These are phyloP conservation scores for Candidula unifasciata DNA, from an alignment of 2,888 invertebrate species.

Conservation along the genomic window DNA sequence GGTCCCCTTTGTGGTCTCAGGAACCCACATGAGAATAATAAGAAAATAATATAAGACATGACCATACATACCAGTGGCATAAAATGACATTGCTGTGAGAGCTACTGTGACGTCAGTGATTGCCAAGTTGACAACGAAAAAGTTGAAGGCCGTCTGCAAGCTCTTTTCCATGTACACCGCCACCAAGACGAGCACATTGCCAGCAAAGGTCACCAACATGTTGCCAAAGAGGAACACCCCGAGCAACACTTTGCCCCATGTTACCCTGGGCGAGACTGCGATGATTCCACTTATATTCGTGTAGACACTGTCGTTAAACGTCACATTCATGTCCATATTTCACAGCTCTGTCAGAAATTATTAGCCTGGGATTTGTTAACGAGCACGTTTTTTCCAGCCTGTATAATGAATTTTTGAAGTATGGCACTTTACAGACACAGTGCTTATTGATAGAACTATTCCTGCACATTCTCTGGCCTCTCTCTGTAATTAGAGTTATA, in stretches of 20 bases:
- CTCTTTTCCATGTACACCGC: slow-evolving; percentile 71
- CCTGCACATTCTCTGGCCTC: too few relatives aligned
- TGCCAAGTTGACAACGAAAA: slow-evolving; percentile 65
- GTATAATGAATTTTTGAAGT: too few relatives aligned
- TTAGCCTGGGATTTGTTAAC: too few relatives aligned
- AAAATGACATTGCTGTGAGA: slow-evolving; percentile 74
- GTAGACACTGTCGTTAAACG: background rate
- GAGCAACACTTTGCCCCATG: slow-evolving; percentile 46
- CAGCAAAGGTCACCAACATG: slow-evolving; percentile 66
- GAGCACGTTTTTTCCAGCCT: too few relatives aligned
- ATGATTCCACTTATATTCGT: background rate
- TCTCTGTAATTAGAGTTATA: too few relatives aligned
- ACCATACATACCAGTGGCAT: slow-evolving; percentile 58
- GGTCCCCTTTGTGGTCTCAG: too few relatives aligned
- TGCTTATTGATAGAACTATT: too few relatives aligned
- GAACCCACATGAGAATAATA: too few relatives aligned
- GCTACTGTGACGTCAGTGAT: slow-evolving; percentile 74
- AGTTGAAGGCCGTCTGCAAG: slow-evolving; percentile 75
- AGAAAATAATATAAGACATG: too few relatives aligned
- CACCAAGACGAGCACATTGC: slow-evolving; percentile 74
- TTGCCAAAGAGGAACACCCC: slow-evolving; percentile 62
- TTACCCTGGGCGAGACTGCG: background rate
- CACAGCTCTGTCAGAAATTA: too few relatives aligned
- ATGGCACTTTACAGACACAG: too few relatives aligned
- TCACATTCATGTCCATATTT: too few relatives aligned